Conservation (phyloP, 2,113 vertebrate genomes). For the Misgurnus anguillicaudatus region DNA sequence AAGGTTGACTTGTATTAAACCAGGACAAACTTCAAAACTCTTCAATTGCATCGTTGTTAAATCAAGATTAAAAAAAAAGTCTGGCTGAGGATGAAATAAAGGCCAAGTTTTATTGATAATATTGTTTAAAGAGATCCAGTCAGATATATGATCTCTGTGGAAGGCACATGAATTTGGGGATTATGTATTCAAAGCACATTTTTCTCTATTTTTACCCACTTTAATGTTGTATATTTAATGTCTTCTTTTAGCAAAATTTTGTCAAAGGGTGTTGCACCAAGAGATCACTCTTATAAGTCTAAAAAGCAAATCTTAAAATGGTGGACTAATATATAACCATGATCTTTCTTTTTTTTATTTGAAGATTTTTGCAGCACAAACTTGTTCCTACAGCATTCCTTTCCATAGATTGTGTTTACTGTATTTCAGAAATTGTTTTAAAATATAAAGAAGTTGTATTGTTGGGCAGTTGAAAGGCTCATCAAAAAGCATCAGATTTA, state of each 20-base stretch:
- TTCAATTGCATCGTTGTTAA: neutral
- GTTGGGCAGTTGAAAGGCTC: slow-evolving; percentile 28
- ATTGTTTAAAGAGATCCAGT: slow-evolving; percentile 10
- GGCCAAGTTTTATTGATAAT: neutral
- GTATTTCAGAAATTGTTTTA: slow-evolving; percentile 27
- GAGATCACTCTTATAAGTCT: neutral
- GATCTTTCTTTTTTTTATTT: neutral
- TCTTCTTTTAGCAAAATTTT: neutral
- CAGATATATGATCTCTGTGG: neutral
- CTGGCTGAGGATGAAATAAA: neutral
- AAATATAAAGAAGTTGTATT: slow-evolving; percentile 10
- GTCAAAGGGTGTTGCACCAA: neutral
- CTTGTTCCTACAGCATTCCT: slow-evolving; percentile 4
- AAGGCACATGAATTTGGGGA: slow-evolving; percentile 33
- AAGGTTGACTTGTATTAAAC: too few relatives aligned
- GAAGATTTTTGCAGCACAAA: neutral
- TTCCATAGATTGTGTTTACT: slow-evolving; percentile 29
- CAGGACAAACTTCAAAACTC: neutral
- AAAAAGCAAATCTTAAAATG: neutral
- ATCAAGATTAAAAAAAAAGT: too few relatives aligned
- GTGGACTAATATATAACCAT: neutral
- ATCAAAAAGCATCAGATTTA: slow-evolving; percentile 1
- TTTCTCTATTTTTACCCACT: slow-evolving; percentile 34
- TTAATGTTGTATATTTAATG: slow-evolving; percentile 14
- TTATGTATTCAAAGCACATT: slow-evolving; percentile 37